Evolutionary conservation across 2,113 vertebrate genomes (phyloP), one percentile per base, ranked within the genome.

Genomic region (Leptodactylus fuscus): DNA sequence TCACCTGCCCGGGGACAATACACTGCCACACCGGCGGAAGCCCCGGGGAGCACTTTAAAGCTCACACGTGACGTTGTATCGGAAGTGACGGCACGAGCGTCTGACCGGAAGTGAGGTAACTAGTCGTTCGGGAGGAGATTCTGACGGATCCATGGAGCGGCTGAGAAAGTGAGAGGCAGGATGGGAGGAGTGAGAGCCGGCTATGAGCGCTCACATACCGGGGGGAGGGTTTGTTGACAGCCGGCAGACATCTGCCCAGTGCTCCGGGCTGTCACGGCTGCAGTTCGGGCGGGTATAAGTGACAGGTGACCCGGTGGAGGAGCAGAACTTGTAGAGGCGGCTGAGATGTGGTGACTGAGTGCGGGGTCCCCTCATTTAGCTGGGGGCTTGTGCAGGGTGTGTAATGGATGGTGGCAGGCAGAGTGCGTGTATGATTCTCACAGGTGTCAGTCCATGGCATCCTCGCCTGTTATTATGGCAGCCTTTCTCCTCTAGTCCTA

Each of bases 121-220:
- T 34, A 27, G 18, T 16, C 18, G 67, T 58, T 46, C 58, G n/a
- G 78, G 71, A 82, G 87, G 78, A 36, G 80, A 85, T 53, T 48
- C 60, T 76, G 82, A 78, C 71, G 38, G 58, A 62, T 62, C 24
- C 46, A 65, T 24, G 58, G 67, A 73, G 38, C 38, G 69, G 41
- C 81, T 53, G 62, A 69, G 20, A 32, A 81, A 76, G 53, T 36
- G 83, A 87, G 73, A 77, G 29, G 4, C n/a, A 38, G 67, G 24
- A 65, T 70, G 34, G 87, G 77, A 55, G 81, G 67, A 78, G 60
- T 18, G 70, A 81, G 32, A 65, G 38, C 49, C 85, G 85, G 70
- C 41, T 71, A 60, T 87, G 81, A 36, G 24, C 20, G 11, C n/a
- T 12, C 24, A 77, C 24, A 77, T 9, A 78, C 75, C 75, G 75